Conservation (phyloP, 2,888 invertebrate species). For the Drosophila siamana region DNA sequence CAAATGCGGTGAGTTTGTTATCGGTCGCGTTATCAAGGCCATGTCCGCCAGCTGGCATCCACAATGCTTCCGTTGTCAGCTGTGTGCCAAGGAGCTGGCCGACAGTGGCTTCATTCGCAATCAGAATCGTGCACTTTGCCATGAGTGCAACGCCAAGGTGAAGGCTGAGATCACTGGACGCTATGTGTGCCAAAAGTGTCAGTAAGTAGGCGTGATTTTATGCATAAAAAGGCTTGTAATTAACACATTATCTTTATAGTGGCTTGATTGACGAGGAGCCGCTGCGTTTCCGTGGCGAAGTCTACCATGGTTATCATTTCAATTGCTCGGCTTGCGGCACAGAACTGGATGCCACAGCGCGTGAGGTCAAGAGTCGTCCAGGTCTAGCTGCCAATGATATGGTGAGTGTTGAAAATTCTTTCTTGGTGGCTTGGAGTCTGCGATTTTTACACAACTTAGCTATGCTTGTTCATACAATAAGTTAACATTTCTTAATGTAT, state of each 20-base stretch:
- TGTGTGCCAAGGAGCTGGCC: constrained; percentile 95
- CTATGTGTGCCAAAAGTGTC: constrained; percentile 99
- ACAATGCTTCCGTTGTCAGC: constrained; percentile 97
- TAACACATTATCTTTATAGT: constrained; percentile 85
- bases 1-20: constrained; percentile 96
- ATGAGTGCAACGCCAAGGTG: constrained; percentile 97
- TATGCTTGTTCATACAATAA: too few relatives aligned
- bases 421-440: background rate
- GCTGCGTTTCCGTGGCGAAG: constrained; percentile 96
- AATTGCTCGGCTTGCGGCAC: constrained; percentile 96
- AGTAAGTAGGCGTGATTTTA: constrained; percentile 88
- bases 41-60: constrained; percentile 99
- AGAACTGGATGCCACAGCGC: constrained; percentile 97
- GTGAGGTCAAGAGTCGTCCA: constrained; percentile 96
- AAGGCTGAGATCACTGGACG: constrained; percentile 98
- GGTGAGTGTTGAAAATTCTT: constrained; percentile 85
- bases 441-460: too few relatives aligned
- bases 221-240: background rate
- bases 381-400: constrained; percentile 96
- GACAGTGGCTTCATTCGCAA: constrained; percentile 99
- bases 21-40: constrained; percentile 99
- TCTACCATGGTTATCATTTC: constrained; percentile 99
- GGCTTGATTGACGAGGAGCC: constrained; percentile 96
- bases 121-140: constrained; percentile 93
- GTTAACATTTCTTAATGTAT: too few relatives aligned